Conservation (phyloP, 2,797 vertebrate genomes). For the Sebastes nivosus region DNA sequence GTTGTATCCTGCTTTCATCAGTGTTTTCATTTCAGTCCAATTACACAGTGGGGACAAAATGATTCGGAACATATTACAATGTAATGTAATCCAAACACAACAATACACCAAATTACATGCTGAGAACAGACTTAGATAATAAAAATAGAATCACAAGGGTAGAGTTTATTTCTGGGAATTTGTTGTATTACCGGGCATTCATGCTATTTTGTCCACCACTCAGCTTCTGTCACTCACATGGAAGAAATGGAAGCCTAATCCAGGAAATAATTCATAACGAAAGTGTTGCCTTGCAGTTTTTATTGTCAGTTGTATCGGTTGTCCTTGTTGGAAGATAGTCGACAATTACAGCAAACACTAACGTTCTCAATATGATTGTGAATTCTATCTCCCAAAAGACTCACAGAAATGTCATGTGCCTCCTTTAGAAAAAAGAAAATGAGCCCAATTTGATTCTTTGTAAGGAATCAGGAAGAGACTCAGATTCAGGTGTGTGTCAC, state of each 20-base stretch:
- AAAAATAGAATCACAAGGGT: neutral
- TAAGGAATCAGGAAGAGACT: neutral
- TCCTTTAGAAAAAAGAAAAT: neutral
- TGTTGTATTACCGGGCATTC: neutral
- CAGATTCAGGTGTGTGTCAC: neutral
- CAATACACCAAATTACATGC: neutral
- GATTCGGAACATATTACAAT: neutral
- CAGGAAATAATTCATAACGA: neutral
- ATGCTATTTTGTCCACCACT: neutral
- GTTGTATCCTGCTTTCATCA: neutral
- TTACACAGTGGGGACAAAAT: slow-evolving; percentile 2
- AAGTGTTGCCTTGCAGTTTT: neutral
- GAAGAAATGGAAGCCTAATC: neutral
- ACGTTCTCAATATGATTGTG: too few relatives aligned
- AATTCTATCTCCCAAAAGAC: neutral
- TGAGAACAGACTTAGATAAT: neutral
- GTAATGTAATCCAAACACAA: neutral
- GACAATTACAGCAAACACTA: neutral
- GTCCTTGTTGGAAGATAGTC: neutral
- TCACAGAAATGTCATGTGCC: neutral
- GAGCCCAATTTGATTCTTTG: neutral
- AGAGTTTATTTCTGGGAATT: neutral
- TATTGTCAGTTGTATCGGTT: neutral
- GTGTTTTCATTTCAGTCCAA: slow-evolving; percentile 8
- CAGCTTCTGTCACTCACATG: neutral